These are phyloP conservation scores for Zygaena filipendulae DNA, from an alignment of 2,888 invertebrate species.

Conservation along the genomic window DNA sequence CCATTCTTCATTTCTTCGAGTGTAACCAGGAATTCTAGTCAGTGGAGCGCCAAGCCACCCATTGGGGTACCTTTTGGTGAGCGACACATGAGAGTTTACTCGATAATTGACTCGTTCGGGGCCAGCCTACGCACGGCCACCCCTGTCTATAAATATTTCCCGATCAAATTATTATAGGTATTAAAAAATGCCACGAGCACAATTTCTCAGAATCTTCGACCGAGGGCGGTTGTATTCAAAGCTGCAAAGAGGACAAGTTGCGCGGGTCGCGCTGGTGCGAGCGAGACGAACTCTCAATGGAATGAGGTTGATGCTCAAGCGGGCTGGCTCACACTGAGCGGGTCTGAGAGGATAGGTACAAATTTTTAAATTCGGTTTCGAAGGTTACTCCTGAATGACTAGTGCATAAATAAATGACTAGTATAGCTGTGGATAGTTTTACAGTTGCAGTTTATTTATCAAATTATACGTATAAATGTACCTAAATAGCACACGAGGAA, in stretches of 20 bases:
- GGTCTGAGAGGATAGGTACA: no score
- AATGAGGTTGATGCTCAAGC: slow-evolving; percentile 61
- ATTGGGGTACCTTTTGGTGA: slow-evolving; percentile 43
- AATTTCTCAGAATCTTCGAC: slow-evolving; percentile 51
- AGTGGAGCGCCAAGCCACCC: no score
- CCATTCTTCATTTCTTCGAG: no score
- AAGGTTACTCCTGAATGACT: no score
- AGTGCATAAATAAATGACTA: no score
- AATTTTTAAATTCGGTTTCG: no score
- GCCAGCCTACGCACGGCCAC: slow-evolving; percentile 50
- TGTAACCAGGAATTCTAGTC: no score
- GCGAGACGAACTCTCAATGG: slow-evolving; percentile 42
- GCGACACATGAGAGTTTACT: slow-evolving; percentile 22
- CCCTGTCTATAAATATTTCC: slow-evolving; percentile 68
- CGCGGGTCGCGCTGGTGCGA: slow-evolving; percentile 20
- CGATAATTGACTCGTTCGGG: slow-evolving; percentile 61
- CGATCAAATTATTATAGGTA: slow-evolving; percentile 65
- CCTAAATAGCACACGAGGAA: no score
- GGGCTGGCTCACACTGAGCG: no score
- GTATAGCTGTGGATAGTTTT: no score
- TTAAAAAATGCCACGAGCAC: slow-evolving; percentile 62
- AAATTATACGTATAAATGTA: no score
- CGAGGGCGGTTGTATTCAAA: slow-evolving; percentile 60
- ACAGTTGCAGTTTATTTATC: no score
- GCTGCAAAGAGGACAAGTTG: slow-evolving; percentile 34